phyloP scores from a whole-genome alignment of 2,888 invertebrate genomes.

The Gymnosoma rotundatum region DNA sequence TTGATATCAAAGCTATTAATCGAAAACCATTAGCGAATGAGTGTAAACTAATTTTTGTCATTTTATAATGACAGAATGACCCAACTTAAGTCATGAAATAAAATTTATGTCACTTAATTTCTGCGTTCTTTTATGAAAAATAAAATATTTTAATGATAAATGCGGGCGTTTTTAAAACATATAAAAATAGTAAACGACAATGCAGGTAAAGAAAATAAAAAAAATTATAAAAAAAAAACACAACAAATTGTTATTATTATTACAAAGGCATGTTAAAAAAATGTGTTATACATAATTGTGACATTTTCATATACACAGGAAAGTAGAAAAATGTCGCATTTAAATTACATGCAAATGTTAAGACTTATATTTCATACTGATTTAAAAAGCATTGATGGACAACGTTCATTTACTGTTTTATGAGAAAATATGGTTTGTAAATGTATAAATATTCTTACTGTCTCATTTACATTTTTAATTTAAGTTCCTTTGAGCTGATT shows the following conservation, averaged over 20 bases:
- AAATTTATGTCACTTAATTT: too few species aligned
- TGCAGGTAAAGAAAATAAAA: constrained; percentile 26
- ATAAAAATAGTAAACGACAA: constrained; percentile 14
- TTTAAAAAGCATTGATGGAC: constrained; percentile 16
- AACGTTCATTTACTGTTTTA: constrained; percentile 32
- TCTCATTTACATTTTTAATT: constrained; percentile 14
- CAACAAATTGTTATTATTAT: constrained; percentile 34
- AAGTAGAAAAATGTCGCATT: too few species aligned
- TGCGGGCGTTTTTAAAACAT: constrained; percentile 29
- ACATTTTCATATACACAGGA: too few species aligned
- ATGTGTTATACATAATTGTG: not conserved
- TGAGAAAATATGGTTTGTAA: constrained; percentile 2
- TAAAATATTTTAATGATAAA: not conserved
- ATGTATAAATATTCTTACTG: too few species aligned
- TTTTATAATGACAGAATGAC: too few species aligned
- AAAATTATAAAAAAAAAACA: not conserved
- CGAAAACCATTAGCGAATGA: too few species aligned
- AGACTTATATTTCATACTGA: not conserved
- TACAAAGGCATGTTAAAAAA: constrained; percentile 16
- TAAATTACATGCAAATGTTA: not conserved
- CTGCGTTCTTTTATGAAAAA: too few species aligned
- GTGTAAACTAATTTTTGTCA: too few species aligned
- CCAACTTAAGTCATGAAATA: too few species aligned
- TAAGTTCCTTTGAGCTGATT: constrained; percentile 27
- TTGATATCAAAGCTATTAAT: too few species aligned